Base-by-base conservation (phyloP, 2,888 invertebrate genomes). In the Cremastinae sp. region DNA sequence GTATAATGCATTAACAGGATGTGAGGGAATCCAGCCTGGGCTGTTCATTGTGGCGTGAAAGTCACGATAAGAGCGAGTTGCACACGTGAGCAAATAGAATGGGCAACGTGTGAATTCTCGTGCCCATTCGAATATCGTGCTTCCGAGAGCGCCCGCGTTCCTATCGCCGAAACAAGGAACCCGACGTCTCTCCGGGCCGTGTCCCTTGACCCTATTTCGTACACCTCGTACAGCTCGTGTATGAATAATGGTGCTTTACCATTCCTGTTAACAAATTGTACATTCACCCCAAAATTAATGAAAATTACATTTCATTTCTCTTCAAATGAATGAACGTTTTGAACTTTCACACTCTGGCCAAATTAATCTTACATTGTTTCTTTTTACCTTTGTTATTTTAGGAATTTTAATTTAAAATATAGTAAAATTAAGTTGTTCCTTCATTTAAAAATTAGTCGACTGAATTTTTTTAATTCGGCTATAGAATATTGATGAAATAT, bases 1-100 rank as follows among this genome's bases (percentile, higher is more conserved):
- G 14, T 64, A n/a, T 66, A 64, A 34, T 41, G 53, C 16, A 51
- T 45, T n/a, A n/a, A n/a, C n/a, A 45, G 58, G 62, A 49, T 47
- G 56, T 45, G 53, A 70, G 59, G 58, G 61, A 65, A 69, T 65
- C 73, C 68, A 72, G 58, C 38, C 64, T 59, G 53, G 20, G 59
- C 47, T 74, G 54, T 41, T 69, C 61, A 73, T 76, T 76, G 73
- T 76, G 74, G 65, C 69, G 76, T 76, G 73, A 76, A 76, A 76
- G 76, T 76, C 76, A 59, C 22, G 76, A 76, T 76, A 76, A 76
- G 76, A 61, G 73, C 61, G 59, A 59, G 69, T 61, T 70, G 53
- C 61, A 59, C 76, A 73, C 69, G 73, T 76, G 73, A 49, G 64
- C 73, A 65, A 76, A 76, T 61, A 69, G 59, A 76, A 69, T 69